Percentiles rank a stretch among this genome's conserved stretches.
These are phyloP conservation scores for Pachyuromys duprasi DNA, from an alignment of 2,797 vertebrate genomes.

Conservation along the genomic window DNA sequence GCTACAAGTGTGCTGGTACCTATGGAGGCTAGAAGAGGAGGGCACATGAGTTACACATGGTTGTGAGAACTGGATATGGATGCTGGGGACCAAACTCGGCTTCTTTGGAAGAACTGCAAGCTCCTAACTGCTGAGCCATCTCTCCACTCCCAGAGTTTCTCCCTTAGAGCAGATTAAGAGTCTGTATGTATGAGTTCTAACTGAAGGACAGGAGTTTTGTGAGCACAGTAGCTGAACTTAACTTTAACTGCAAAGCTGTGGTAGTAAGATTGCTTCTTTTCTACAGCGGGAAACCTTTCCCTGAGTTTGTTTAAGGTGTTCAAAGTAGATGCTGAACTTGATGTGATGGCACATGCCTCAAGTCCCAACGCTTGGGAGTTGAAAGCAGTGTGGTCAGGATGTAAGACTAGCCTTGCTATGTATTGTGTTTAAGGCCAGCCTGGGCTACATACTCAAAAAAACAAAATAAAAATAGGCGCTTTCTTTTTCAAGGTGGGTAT, in stretches of 20 bases:
- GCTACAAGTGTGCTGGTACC: neutral
- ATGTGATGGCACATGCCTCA: neutral
- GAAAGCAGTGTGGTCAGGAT: neutral
- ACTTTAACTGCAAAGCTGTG: slow-evolving; percentile 37
- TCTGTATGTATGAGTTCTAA: slow-evolving; percentile 10
- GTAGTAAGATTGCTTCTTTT: slow-evolving; percentile 2
- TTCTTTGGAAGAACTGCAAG: neutral
- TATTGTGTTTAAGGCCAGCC: neutral
- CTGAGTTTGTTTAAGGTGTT: slow-evolving; percentile 17
- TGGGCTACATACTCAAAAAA: neutral
- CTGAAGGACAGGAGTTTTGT: slow-evolving; percentile 33
- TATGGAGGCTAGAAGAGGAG: neutral
- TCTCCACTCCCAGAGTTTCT: neutral
- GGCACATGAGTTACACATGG: neutral
- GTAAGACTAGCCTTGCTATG: neutral
- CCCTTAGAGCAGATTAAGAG: neutral
- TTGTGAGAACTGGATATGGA: neutral
- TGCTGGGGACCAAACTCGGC: neutral
- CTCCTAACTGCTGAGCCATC: neutral
- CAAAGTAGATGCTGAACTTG: neutral
- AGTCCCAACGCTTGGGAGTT: neutral
- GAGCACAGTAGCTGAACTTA: slow-evolving; percentile 33
- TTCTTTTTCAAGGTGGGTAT: neutral
- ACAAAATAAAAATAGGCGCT: neutral
- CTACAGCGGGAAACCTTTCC: slow-evolving; percentile 30